Percentiles rank a stretch among this genome's conserved stretches.
These are phyloP conservation scores for Lasioglossum albipes DNA, from an alignment of 1,140 invertebrate species.

Conservation along the genomic window DNA sequence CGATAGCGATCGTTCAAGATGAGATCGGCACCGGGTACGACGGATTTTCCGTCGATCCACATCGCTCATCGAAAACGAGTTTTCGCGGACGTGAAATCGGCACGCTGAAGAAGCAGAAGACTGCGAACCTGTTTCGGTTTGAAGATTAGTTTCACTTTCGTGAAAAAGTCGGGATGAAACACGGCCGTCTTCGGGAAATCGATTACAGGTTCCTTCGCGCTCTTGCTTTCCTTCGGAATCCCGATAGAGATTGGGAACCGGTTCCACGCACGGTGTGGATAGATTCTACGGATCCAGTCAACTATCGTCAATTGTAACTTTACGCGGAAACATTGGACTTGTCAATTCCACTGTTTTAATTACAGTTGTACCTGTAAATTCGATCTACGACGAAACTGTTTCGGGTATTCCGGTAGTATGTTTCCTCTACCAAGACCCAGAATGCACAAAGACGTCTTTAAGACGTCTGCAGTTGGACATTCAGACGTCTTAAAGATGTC, in stretches of 20 bases:
- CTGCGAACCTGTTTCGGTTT: neutral
- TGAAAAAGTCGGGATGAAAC: constrained; percentile 27
- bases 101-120: neutral
- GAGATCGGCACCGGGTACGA: neutral
- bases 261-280: neutral
- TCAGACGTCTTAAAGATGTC: too few species aligned
- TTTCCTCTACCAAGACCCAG: neutral
- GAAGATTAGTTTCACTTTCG: constrained; percentile 37
- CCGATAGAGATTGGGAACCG: constrained; percentile 24
- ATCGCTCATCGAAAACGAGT: neutral
- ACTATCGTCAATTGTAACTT: neutral
- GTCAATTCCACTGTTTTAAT: neutral
- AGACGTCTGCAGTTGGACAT: too few species aligned
- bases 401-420: neutral
- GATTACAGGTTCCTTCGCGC: constrained; percentile 19
- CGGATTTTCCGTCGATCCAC: neutral
- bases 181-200: constrained; percentile 33
- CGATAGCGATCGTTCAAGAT: neutral
- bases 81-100: constrained; percentile 26
- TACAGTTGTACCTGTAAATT: neutral
- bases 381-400: neutral
- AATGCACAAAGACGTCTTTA: too few species aligned
- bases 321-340: neutral
- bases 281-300: neutral
- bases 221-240: constrained; percentile 48